phyloP scores from a whole-genome alignment of 2,888 invertebrate genomes.

The Cylloceria caligata region DNA sequence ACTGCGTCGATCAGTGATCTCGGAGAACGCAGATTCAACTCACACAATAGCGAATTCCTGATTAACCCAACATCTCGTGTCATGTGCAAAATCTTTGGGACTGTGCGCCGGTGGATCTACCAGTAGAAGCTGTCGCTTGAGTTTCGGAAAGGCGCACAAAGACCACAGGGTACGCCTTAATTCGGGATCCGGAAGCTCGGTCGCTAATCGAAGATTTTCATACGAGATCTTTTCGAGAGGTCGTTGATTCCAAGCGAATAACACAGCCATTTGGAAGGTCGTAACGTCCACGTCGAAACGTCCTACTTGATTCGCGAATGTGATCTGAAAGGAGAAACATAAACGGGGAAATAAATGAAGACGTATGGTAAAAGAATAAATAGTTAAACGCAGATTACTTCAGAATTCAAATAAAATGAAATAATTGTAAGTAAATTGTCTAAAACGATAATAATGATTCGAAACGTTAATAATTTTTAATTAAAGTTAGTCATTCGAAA shows the following conservation, averaged over 20 bases:
- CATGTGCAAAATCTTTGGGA: conserved; percentile 97
- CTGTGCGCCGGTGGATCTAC: conserved; percentile 93
- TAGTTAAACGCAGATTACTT: background rate
- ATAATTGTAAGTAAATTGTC: background rate
- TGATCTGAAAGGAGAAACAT: conserved; percentile 87
- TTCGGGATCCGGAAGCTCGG: conserved; percentile 98
- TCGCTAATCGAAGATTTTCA: conserved; percentile 97
- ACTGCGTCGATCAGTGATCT: background rate
- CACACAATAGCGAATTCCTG: conserved; percentile 95
- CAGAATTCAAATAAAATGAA: background rate
- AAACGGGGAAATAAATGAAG: conserved; percentile 1
- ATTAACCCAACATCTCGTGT: conserved; percentile 98
- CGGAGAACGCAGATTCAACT: conserved; percentile 77
- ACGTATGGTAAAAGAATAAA: background rate
- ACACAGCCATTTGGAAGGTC: conserved; percentile 99
- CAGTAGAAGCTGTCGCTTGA: conserved; percentile 95
- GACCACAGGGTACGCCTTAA: conserved; percentile 98
- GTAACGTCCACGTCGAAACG: conserved; percentile 99
- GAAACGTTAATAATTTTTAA: too few relatives aligned
- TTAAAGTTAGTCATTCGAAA: too few relatives aligned
- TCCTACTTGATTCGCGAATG: conserved; percentile 96
- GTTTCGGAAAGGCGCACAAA: conserved; percentile 97
- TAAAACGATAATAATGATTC: background rate
- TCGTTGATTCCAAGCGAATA: conserved; percentile 99
- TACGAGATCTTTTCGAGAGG: conserved; percentile 97